Evolutionary conservation across 1,140 invertebrate genomes (phyloP).

Genomic region (Neelides sp.): DNA sequence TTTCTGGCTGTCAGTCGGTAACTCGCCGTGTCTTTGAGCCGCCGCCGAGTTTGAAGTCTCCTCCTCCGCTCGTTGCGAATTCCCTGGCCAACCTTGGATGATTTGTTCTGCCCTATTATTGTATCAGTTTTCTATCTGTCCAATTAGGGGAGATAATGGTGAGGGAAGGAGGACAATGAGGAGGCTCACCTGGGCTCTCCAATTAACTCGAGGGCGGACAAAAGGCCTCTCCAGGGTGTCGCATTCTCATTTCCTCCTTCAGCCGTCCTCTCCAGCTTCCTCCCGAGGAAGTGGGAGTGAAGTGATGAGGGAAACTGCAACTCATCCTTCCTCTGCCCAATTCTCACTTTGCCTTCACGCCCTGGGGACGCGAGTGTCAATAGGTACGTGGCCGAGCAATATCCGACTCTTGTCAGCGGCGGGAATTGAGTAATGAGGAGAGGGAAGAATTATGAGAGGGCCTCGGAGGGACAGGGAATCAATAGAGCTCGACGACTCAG

Average conservation of each 20-base stretch:
- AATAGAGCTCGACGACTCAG: too few relatives aligned
- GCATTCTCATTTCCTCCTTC: slow-evolving; percentile 14
- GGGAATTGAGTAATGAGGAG: too few relatives aligned
- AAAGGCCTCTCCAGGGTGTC: slow-evolving; percentile 18
- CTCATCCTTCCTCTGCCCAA: slow-evolving; percentile 5
- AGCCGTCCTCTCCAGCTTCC: slow-evolving; percentile 1
- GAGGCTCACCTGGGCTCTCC: slow-evolving; percentile 17
- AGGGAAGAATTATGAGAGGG: too few relatives aligned
- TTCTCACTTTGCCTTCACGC: background rate
- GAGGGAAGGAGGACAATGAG: background rate
- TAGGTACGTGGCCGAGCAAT: too few relatives aligned
- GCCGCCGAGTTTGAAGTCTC: slow-evolving; percentile 15
- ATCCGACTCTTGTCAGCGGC: too few relatives aligned
- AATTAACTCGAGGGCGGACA: slow-evolving; percentile 21
- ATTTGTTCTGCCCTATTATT: background rate
- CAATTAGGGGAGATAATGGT: slow-evolving; percentile 10
- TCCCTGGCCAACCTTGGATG: background rate
- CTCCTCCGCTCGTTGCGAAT: background rate
- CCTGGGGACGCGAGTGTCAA: too few relatives aligned
- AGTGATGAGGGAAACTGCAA: slow-evolving; percentile 2
- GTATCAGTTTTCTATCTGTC: slow-evolving; percentile 20
- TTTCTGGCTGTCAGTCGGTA: slow-evolving; percentile 21
- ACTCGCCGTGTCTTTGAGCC: slow-evolving; percentile 15
- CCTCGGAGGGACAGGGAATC: too few relatives aligned
- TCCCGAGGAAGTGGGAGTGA: background rate